Base-by-base conservation (phyloP, 2,888 invertebrate genomes). In the Eupithecia centaureata region DNA sequence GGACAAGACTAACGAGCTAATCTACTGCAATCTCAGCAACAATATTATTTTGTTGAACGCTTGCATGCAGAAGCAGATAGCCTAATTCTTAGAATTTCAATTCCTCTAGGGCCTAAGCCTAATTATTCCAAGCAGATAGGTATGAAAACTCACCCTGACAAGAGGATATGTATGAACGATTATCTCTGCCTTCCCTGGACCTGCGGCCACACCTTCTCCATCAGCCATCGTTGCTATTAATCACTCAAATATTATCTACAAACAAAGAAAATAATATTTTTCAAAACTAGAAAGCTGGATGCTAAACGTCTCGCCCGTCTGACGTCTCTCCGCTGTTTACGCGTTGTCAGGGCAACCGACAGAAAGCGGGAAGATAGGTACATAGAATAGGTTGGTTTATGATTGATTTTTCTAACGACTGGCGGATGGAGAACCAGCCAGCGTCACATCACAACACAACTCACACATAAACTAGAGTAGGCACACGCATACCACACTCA, bases 131-230 rank as follows among this genome's bases (percentile, higher is more conserved):
- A 18, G 8, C 18, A 42, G 8, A 8, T 42, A 18, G 18, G n/a
- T n/a, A 42, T 22, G 10, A 3, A 42, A 47, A 86, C 94, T 91
- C 92, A 97, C 98, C 94, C 96, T 94, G 71, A 98, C 95, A 66
- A 98, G 90, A 42, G 98, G 97, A 94, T 98, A 97, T 2, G 96
- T 96, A 81, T 97, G 96, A 67, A 96, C 89, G 63, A 96, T 94
- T 93, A 96, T 96, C 83, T 96, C 96, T 61, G 93, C 87, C 47
- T 92, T 92, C 12, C 88, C 92, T 56, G 57, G 32, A 1, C 89
- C 90, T 59, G 89, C 85, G 8, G 84, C 82, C 15, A 85, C 80
- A 15, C 72, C 84, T 64, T 92, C 92, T 1, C 57, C 57, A 1
- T 92, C 92, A 60, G 84, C 93, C 92, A 92, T 92, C 35, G 68